phyloP scores from a whole-genome alignment of 2,113 vertebrate genomes.

The Ornithorhynchus anatinus region DNA sequence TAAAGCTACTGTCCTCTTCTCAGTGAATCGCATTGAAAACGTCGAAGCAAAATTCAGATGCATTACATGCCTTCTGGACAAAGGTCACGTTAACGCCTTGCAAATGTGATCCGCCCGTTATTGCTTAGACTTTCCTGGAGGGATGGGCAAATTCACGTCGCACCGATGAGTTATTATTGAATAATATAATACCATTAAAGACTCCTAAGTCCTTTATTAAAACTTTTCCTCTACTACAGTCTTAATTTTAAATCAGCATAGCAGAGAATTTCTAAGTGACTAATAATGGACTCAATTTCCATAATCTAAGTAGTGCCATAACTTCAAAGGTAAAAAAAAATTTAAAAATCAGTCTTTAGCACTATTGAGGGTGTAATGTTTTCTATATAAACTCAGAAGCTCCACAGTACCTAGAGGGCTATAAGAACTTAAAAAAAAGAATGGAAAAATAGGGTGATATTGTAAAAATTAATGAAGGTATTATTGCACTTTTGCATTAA shows the following conservation, averaged over 20 bases:
- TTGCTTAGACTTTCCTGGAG: no score
- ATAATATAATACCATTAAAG: neutral
- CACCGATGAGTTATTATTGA: neutral
- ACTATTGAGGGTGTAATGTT: neutral
- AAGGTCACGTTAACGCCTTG: neutral
- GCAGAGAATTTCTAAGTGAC: neutral
- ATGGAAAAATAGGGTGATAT: neutral
- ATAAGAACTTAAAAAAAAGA: constrained; percentile 21
- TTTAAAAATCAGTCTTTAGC: neutral
- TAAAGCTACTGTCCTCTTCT: neutral
- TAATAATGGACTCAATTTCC: neutral
- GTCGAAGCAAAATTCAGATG: neutral
- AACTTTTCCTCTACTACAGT: neutral
- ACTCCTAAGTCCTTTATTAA: neutral
- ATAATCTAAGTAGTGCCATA: neutral
- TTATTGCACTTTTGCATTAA: neutral
- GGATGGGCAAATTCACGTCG: neutral
- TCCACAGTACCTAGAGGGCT: accelerated
- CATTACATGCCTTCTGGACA: neutral
- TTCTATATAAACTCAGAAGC: neutral
- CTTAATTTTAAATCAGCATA: neutral
- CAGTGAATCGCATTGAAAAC: neutral
- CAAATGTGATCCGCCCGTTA: no score
- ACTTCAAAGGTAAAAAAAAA: neutral
- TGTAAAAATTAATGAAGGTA: neutral